Evolutionary conservation across 2,888 invertebrate genomes (phyloP).

Genomic region (Hipparchia semele): DNA sequence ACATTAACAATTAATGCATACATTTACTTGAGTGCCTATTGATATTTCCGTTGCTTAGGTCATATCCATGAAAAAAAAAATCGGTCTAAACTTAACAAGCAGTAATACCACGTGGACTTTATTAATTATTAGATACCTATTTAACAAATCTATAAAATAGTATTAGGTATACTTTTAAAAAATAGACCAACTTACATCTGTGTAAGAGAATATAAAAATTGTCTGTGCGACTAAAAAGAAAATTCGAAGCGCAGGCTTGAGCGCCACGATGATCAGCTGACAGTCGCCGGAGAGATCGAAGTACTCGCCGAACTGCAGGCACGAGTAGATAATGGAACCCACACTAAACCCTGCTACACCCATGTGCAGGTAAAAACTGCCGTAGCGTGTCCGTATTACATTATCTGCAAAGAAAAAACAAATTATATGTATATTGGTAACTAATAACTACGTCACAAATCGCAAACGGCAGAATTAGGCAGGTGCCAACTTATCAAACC

Average conservation of each 20-base stretch:
- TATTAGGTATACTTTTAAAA: too few species aligned
- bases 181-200: constrained; percentile 78
- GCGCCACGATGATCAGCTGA: constrained; percentile 83
- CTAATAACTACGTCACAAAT: too few species aligned
- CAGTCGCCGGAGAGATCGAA: constrained; percentile 86
- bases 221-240: constrained; percentile 87
- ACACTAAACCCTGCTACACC: constrained; percentile 87
- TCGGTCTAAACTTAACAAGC: too few species aligned
- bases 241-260: constrained; percentile 85
- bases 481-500: not conserved
- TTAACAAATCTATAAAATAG: too few species aligned
- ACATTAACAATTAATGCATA: too few species aligned
- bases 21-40: too few species aligned
- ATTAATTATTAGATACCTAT: too few species aligned
- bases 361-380: constrained; percentile 85
- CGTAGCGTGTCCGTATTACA: constrained; percentile 71
- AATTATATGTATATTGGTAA: too few species aligned
- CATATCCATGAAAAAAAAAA: too few species aligned
- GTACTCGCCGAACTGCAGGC: constrained; percentile 87
- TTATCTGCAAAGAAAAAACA: constrained; percentile 52
- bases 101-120: too few species aligned
- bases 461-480: not conserved
- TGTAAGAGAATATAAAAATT: constrained; percentile 88
- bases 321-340: constrained; percentile 88
- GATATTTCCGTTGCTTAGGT: too few species aligned